Evolutionary conservation across 1,140 invertebrate genomes (phyloP), one percentile per base, ranked within the genome.

Genomic region (Sycophaga agraensis): DNA sequence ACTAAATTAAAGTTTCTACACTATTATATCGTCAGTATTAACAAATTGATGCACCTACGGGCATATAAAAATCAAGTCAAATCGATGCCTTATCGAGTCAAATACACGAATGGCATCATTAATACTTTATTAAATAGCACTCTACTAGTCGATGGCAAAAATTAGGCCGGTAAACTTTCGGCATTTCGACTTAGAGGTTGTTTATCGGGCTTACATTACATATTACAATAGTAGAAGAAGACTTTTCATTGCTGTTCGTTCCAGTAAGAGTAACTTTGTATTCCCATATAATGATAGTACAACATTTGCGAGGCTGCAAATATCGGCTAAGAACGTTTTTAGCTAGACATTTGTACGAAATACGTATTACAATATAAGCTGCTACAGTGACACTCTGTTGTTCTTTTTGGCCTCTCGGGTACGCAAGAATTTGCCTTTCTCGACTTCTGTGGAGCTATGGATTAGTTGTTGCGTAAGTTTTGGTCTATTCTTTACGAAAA

Each of bases 121-220:
- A 46, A n/a, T 26, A 16, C 6, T 6, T 7, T 16, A 48, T 28
- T 31, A 22, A 48, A 42, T 6, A 31, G 11, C 11, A 6, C 4
- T 31, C 28, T 31, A 31, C n/a, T n/a, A n/a, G n/a, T n/a, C n/a
- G n/a, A n/a, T n/a, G n/a, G n/a, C n/a, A 11, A 31, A 31, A 50
- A 50, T 21, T 54, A 53, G 42, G 37, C 43, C 51, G 24, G 12
- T 53, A 53, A 53, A 46, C 43, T 55, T 62, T 55, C 50, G 31
- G n/a, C 3, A 39, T 48, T 55, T 62, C 51, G 16, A 39, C 28
- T 51, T 17, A 19, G 28, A 58, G n/a, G 22, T 17, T 49, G 21
- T 48, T 37, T n/a, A 2, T 48, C 50, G 40, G 34, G 49, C 28
- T 51, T 28, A 49, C 35, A 21, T 59, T 50, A 50, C 35, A 50